Base-by-base conservation (phyloP, 2,888 invertebrate genomes). In the Branchellion lobata region DNA sequence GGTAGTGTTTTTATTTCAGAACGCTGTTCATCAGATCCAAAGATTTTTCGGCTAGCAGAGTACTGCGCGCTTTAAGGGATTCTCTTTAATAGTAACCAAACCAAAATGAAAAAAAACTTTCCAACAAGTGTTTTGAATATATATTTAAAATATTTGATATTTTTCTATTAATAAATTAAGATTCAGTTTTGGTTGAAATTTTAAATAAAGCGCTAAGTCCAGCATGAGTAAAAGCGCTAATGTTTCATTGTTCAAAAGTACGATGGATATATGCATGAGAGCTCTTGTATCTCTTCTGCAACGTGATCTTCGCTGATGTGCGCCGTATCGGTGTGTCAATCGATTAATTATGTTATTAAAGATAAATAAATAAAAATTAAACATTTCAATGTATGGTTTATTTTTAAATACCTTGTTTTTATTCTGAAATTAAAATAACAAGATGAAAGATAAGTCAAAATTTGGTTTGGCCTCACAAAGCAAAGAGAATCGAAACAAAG, bases 381-480 rank as follows among this genome's bases (percentile, higher is more conserved):
- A 40, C 14, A 40, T 40, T 8, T 8, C 40, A 40, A 40, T 5
- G 5, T 40, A 40, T 40, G 8, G 14, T 8, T 14, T 5, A 5
- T 40, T 5, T 8, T 5, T 40, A 8, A 14, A 14, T 40, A 14
- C 14, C 5, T 40, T 40, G 40, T 40, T 14, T 40, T 40, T 5
- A 8, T 40, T 14, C 21, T 57, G 61, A 24, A 57, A n/a, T 18
- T 18, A 57, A 57, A 57, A 18, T 3, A 14, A 24, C 61, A 57
- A 57, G 21, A 57, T 57, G 61, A 57, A 57, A 57, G 24, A 57
- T 14, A 57, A 57, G 5, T 57, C 21, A 57, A 57, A 57, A n/a
- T 57, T 57, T 57, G 61, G 61, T 24, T 3, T n/a, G 5, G 8
- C 61, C 21, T 3, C 61, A 57, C 21, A 57, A 57, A 57, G 5